Evolutionary conservation across 2,113 vertebrate genomes (phyloP).

Genomic region (Seriola quinqueradiata): DNA sequence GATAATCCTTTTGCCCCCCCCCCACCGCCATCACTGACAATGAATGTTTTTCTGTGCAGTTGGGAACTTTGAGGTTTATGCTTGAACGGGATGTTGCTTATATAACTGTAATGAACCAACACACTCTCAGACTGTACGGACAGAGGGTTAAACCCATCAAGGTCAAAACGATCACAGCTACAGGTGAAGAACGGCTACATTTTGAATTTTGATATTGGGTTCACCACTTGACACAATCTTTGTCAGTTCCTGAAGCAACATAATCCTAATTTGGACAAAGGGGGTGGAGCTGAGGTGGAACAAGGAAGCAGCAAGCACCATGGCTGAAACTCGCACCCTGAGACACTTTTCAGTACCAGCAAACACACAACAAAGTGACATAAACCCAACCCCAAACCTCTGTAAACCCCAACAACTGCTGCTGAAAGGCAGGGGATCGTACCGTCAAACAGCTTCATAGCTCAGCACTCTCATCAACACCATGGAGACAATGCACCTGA

Average conservation of each 20-base stretch:
- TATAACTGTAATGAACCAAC: background rate
- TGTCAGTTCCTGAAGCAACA: too few relatives aligned
- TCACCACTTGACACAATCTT: too few relatives aligned
- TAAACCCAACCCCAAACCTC: slow-evolving; percentile 4
- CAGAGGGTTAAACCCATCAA: too few relatives aligned
- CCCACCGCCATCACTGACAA: background rate
- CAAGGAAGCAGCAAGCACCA: too few relatives aligned
- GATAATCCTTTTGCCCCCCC: background rate
- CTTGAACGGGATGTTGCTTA: background rate
- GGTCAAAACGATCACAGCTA: background rate
- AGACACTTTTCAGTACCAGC: background rate
- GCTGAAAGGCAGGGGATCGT: background rate
- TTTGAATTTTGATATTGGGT: background rate
- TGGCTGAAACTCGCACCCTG: background rate
- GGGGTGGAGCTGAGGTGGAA: background rate
- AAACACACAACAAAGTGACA: slow-evolving; percentile 1
- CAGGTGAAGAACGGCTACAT: too few relatives aligned
- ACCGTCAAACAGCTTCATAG: too few relatives aligned
- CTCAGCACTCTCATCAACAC: too few relatives aligned
- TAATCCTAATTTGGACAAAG: background rate
- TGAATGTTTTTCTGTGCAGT: background rate
- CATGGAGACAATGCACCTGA: too few relatives aligned
- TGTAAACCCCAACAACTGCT: background rate
- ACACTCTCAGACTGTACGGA: background rate
- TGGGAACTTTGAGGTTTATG: background rate